Evolutionary conservation across 2,797 vertebrate genomes (phyloP), one percentile per base, ranked within the genome.

Genomic region (Allochrocebus solatus): DNA sequence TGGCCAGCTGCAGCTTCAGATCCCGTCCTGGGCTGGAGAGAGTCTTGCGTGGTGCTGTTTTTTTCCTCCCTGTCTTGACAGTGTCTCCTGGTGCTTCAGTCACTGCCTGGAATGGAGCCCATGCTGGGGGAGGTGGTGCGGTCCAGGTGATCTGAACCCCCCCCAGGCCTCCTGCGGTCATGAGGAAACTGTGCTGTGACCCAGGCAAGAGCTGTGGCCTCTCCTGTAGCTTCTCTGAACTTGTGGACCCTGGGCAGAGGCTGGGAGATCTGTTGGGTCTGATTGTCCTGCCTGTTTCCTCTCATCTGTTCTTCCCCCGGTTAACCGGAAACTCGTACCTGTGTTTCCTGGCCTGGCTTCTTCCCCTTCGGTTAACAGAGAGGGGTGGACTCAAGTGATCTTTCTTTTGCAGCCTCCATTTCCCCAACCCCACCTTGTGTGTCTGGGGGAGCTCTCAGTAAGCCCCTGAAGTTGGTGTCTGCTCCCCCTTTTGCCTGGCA

Each of bases 281-380:
- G 41, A 85, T 78, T 57, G 50, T 82, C 50, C 41, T 92, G 28
- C n/a, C 39, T 36, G 43, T 93, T 90, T 96, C 50, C 76, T 97
- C n/a, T 95, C 61, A 33, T 81, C 46, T 95, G 24, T 80, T 43
- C 59, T 46, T 90, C 21, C 50, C 61, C 22, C 4, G 55, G 64
- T 50, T 81, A 75, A 70, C 90, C 1, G 16, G 96, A 91, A 93
- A 39, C 46, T 46, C 55, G 26, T 93, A 55, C 55, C 57, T 88
- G 43, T 30, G 22, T 26, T 92, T 93, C 82, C 7, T 16, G 74
- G 39, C 33, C 53, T 96, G 50, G 50, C 82, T 91, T 50, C 78
- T 91, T 94, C 82, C 79, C 30, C 72, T 87, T 83, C 43, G 50
- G 33, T 74, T 96, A 64, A 91, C 28, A 46, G 76, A 89, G 24